Conservation (phyloP, 2,888 invertebrate species). For the Melanotus villosus region DNA sequence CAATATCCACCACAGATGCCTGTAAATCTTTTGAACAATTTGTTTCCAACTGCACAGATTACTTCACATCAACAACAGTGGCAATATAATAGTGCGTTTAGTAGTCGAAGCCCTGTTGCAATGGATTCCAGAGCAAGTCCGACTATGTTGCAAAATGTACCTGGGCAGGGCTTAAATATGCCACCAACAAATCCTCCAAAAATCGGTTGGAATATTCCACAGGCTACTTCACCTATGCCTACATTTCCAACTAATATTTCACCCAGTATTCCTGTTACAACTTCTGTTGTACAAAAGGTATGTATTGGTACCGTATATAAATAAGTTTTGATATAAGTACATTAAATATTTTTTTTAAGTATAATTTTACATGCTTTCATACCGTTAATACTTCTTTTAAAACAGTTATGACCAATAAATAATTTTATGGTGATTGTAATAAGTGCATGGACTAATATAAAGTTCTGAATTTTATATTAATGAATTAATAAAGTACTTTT, state of each 20-base stretch:
- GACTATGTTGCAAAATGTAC: conserved; percentile 19
- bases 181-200: conserved; percentile 4
- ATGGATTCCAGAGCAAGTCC: conserved; percentile 19
- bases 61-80: conserved; percentile 19
- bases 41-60: conserved; percentile 21
- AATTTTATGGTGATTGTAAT: no score
- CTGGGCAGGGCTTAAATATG: not conserved
- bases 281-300: not conserved
- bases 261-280: conserved; percentile 1
- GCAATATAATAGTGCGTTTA: conserved; percentile 21
- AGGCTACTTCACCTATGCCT: conserved; percentile 3
- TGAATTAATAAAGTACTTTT: no score
- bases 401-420: no score
- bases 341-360: no score
- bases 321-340: no score
- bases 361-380: no score
- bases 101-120: not conserved
- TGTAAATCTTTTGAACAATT: conserved; percentile 31
- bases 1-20: conserved; percentile 26
- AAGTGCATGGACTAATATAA: no score
- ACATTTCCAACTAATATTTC: not conserved
- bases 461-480: no score
- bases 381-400: no score
- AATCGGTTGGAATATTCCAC: conserved; percentile 39
- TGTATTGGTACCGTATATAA: no score